These are phyloP conservation scores for Blastobasis adustella DNA, from an alignment of 2,888 invertebrate species.

Conservation along the genomic window DNA sequence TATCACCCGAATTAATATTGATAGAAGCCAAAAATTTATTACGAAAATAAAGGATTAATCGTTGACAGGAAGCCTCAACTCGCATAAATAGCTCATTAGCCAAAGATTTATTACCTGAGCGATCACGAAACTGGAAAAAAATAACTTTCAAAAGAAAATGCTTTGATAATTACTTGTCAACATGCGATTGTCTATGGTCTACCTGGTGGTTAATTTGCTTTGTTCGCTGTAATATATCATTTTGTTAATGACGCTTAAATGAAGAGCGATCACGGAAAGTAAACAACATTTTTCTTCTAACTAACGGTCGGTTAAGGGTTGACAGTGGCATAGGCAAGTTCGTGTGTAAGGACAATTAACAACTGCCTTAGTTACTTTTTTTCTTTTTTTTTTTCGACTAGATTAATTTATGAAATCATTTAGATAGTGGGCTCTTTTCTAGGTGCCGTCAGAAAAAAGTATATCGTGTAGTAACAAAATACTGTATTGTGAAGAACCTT, in stretches of 20 bases:
- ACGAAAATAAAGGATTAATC: constrained; percentile 61
- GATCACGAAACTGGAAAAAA: constrained; percentile 68
- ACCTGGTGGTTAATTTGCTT: constrained; percentile 51
- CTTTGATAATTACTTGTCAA: constrained; percentile 70
- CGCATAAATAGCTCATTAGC: constrained; percentile 73
- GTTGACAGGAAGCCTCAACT: constrained; percentile 54
- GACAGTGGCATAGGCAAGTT: too few species aligned
- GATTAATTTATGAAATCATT: background rate
- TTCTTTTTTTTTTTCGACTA: background rate
- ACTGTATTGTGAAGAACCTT: background rate
- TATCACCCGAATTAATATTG: constrained; percentile 27
- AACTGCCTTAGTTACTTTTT: too few species aligned
- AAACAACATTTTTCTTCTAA: too few species aligned
- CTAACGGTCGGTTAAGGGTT: too few species aligned
- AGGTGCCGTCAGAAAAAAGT: background rate
- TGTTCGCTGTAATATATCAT: constrained; percentile 64
- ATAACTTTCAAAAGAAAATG: constrained; percentile 46
- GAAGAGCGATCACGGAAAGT: constrained; percentile 57
- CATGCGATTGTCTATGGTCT: constrained; percentile 71
- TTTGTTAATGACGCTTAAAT: constrained; percentile 65
- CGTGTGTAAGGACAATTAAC: too few species aligned
- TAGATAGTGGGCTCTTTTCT: background rate
- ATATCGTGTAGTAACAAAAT: background rate
- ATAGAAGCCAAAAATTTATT: constrained; percentile 34
- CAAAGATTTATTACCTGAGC: constrained; percentile 64